Evolutionary conservation across 2,797 vertebrate species (phyloP), one percentile per base, ranked within the genome.

Genomic region (Hydrocynus forskahlii): DNA sequence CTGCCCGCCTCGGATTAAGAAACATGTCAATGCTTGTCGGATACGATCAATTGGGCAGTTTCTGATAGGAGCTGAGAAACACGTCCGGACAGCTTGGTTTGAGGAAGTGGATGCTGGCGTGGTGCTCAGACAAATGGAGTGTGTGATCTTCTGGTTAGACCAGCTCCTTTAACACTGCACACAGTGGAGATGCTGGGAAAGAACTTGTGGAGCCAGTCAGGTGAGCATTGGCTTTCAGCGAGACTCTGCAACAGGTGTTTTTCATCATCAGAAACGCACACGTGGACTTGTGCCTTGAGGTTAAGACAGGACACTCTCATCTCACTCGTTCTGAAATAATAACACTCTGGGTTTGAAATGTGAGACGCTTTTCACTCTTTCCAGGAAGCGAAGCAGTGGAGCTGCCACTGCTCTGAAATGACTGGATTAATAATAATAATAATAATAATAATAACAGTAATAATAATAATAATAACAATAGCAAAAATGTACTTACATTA

Each of bases 101-200:
- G 21, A 75, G 78, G 57, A 83, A 83, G 52, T 73, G 81, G 83
- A 79, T 81, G 81, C 66, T 40, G 75, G n/a, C 74, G 35, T 57
- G 73, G 60, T 68, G 60, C 35, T 59, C 62, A 55, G 86, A 86
- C 84, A 86, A 38, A 73, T 55, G 63, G 76, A 4, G 87, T 83
- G 88, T 89, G 86, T 29, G 87, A 76, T 86, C 72, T 86, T 89
- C 91, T 79, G 2, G 92, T 92, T 86, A 10, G 85, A 92, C 93
- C 84, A 85, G 93, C 87, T 90, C 83, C 79, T 85, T 81, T 85
- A 38, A 76, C 19, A 10, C 50, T 64, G 29, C 63, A 76, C 57
- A 29, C 60, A 29, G 23, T 29, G 55, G 23, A 7, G 45, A 72
- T 50, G 68, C 75, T 76, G 64, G 69, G 78, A 57, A 60, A 74